phyloP scores from a whole-genome alignment of 2,797 vertebrate genomes.

The Anisognathus igniventris region DNA sequence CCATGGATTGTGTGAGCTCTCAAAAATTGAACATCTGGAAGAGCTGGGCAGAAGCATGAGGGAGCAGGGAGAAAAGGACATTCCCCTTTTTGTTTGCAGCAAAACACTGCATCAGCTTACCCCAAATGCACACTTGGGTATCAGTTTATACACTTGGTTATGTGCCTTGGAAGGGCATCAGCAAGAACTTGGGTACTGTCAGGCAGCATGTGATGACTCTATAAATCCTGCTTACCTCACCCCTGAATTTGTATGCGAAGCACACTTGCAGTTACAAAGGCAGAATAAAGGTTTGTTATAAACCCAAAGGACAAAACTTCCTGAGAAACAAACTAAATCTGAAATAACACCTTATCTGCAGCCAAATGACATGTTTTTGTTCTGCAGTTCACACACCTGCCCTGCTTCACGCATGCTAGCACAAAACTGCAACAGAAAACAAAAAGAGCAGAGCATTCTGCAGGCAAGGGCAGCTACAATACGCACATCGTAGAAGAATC shows the following conservation, averaged over 20 bases:
- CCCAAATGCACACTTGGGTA: neutral
- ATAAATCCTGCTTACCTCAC: neutral
- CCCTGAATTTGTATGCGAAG: neutral
- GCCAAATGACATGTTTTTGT: neutral
- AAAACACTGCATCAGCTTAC: neutral
- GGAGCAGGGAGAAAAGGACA: neutral
- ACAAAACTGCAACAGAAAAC: neutral
- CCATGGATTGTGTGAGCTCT: accelerated
- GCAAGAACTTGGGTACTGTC: neutral
- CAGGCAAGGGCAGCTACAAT: neutral
- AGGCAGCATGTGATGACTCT: neutral
- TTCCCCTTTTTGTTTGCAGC: neutral
- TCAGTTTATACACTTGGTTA: neutral
- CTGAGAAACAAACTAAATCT: neutral
- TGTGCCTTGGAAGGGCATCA: neutral
- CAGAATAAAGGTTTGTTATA: neutral
- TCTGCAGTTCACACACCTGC: neutral
- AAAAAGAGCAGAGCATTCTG: neutral
- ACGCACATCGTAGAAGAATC: neutral
- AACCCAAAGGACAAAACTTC: slow-evolving; percentile 3
- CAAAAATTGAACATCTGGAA: neutral
- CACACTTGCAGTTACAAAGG: neutral
- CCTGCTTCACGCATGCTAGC: neutral
- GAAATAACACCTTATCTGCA: neutral
- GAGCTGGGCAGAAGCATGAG: neutral